phyloP scores from a whole-genome alignment of 2,888 invertebrate genomes.

The Plusia festucae region DNA sequence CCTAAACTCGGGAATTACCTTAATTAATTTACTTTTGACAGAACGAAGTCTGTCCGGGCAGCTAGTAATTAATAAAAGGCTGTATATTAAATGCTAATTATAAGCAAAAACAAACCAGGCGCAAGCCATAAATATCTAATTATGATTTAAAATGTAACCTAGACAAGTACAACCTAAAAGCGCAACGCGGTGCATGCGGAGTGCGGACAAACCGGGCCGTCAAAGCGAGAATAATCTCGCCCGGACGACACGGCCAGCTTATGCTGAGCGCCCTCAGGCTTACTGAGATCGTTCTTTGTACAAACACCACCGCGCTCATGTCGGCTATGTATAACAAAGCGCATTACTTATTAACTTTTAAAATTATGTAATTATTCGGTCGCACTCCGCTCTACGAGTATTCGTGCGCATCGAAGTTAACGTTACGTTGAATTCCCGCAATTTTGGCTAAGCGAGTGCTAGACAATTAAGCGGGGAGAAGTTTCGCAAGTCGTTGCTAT shows the following conservation, averaged over 20 bases:
- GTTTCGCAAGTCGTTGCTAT: conserved; percentile 83
- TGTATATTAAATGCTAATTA: background rate
- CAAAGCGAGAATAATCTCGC: conserved; percentile 86
- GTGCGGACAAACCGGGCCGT: conserved; percentile 73
- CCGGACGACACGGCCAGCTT: conserved; percentile 80
- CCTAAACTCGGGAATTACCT: no score
- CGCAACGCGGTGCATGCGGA: conserved; percentile 73
- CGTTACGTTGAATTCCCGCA: conserved; percentile 74
- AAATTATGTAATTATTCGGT: conserved; percentile 67
- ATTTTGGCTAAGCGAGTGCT: conserved; percentile 68
- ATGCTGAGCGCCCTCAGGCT: conserved; percentile 80
- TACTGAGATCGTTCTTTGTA: conserved; percentile 80
- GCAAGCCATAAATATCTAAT: conserved; percentile 75
- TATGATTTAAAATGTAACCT: conserved; percentile 78
- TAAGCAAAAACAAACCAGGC: conserved; percentile 55
- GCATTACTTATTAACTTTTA: conserved; percentile 69
- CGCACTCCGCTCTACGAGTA: conserved; percentile 62
- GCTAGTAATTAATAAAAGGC: background rate
- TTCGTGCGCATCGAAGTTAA: conserved; percentile 75
- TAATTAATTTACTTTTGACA: no score
- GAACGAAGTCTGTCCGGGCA: no score
- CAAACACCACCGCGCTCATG: conserved; percentile 65
- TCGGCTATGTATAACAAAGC: conserved; percentile 63
- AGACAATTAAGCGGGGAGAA: conserved; percentile 79
- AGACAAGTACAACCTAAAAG: conserved; percentile 72